These are phyloP conservation scores for Rhinichthys klamathensis DNA, from an alignment of 2,113 vertebrate species.

Conservation along the genomic window DNA sequence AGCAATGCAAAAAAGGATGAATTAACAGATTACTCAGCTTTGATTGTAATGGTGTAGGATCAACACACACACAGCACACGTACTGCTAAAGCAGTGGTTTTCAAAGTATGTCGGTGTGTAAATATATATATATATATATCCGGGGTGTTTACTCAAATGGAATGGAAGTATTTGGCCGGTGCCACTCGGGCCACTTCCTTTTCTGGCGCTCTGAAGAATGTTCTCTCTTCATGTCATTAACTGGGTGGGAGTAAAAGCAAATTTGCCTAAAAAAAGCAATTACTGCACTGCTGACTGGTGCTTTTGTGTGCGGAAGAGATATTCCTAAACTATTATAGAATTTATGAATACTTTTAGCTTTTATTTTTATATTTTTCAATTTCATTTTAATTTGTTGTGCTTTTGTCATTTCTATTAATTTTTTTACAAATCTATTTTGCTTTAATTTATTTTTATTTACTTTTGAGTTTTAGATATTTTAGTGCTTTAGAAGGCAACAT, in stretches of 20 bases:
- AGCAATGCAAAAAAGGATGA: neutral
- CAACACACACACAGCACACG: neutral
- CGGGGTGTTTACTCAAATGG: slow-evolving; percentile 83
- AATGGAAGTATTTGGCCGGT: slow-evolving; percentile 86
- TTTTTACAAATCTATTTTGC: neutral
- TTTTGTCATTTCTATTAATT: neutral
- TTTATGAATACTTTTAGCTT: neutral
- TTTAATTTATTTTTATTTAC: neutral
- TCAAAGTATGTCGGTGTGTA: neutral
- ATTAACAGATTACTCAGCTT: neutral
- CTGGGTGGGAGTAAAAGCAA: slow-evolving; percentile 94
- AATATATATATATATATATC: slow-evolving; percentile 63
- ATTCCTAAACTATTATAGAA: neutral
- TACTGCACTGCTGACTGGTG: slow-evolving; percentile 91
- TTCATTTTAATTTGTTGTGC: neutral
- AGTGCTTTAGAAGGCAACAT: neutral
- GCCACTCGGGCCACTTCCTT: slow-evolving; percentile 89
- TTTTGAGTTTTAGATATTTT: neutral
- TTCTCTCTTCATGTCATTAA: slow-evolving; percentile 97
- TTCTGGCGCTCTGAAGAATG: slow-evolving; percentile 86
- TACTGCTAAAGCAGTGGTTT: neutral
- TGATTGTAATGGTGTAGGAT: neutral
- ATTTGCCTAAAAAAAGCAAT: slow-evolving; percentile 99
- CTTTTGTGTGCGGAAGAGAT: slow-evolving; percentile 67
- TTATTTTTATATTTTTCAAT: neutral